Conservation (phyloP, 2,888 invertebrate species). For the Parnassius orleans region DNA sequence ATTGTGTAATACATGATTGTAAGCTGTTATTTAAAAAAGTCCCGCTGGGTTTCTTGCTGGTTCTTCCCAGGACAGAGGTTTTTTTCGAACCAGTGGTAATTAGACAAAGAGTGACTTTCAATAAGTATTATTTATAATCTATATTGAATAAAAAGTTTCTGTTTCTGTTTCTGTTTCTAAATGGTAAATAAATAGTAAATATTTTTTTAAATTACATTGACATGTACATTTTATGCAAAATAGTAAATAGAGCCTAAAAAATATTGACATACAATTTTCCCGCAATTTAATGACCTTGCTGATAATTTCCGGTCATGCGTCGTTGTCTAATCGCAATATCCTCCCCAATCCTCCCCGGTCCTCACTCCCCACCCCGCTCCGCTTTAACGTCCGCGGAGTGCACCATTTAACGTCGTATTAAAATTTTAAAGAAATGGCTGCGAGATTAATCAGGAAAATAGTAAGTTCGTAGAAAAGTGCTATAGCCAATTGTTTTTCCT, state of each 20-base stretch:
- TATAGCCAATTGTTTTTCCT: slow-evolving; percentile 43
- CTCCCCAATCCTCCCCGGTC: slow-evolving; percentile 50
- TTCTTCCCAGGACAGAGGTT: too few species aligned
- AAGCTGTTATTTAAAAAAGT: too few species aligned
- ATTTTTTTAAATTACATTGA: background rate
- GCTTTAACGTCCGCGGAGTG: slow-evolving; percentile 54
- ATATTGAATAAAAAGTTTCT: too few species aligned
- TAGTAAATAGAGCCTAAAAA: background rate
- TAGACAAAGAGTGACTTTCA: too few species aligned
- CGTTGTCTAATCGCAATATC: slow-evolving; percentile 60
- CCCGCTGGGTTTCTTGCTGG: too few species aligned
- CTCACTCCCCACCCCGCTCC: slow-evolving; percentile 49
- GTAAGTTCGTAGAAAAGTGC: slow-evolving; percentile 70
- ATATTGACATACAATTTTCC: slow-evolving; percentile 9
- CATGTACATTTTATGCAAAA: background rate
- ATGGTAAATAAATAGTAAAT: background rate
- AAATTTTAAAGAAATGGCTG: slow-evolving; percentile 75
- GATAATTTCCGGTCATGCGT: slow-evolving; percentile 76
- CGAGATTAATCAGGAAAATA: slow-evolving; percentile 79
- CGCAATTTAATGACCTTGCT: slow-evolving; percentile 43
- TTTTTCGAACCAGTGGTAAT: too few species aligned
- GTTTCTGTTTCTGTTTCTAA: too few species aligned
- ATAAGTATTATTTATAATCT: too few species aligned
- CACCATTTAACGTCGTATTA: slow-evolving; percentile 52
- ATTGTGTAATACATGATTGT: too few species aligned